Evolutionary conservation across 2,113 vertebrate genomes (phyloP).

Genomic region (Ardeotis arabs): DNA sequence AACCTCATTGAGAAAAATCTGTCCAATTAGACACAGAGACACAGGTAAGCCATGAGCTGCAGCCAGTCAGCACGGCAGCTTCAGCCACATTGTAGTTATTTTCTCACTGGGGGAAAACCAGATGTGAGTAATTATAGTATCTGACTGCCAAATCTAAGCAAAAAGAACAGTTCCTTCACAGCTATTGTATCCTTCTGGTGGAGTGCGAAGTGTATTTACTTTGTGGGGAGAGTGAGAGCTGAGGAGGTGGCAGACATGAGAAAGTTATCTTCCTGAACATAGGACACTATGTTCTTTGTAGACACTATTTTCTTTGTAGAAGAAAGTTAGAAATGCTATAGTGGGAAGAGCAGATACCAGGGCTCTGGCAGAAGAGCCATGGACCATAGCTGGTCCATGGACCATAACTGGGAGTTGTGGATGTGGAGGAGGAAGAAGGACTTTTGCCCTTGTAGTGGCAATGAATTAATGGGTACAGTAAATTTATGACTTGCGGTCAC

Average conservation of each 20-base stretch:
- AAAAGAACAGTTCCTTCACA: background rate
- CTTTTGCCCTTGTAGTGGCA: background rate
- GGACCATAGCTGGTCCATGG: background rate
- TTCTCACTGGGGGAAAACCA: background rate
- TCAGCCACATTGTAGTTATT: background rate
- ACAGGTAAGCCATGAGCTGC: background rate
- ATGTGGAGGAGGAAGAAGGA: background rate
- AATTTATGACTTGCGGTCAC: background rate
- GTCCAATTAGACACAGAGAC: background rate
- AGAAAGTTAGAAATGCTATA: background rate
- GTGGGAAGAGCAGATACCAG: background rate
- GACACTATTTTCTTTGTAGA: background rate
- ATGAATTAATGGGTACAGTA: background rate
- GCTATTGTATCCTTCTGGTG: slow-evolving; percentile 33
- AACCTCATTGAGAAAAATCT: background rate
- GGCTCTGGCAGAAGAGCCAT: background rate
- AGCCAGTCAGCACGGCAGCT: background rate
- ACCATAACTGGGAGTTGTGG: no score
- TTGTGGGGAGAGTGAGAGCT: slow-evolving; percentile 1
- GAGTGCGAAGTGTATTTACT: background rate
- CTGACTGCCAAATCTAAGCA: background rate
- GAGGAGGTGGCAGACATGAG: slow-evolving; percentile 8
- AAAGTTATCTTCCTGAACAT: background rate
- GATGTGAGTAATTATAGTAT: background rate
- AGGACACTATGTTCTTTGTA: background rate